phyloP scores from a whole-genome alignment of 2,888 invertebrate species.

The Heliconius sara region DNA sequence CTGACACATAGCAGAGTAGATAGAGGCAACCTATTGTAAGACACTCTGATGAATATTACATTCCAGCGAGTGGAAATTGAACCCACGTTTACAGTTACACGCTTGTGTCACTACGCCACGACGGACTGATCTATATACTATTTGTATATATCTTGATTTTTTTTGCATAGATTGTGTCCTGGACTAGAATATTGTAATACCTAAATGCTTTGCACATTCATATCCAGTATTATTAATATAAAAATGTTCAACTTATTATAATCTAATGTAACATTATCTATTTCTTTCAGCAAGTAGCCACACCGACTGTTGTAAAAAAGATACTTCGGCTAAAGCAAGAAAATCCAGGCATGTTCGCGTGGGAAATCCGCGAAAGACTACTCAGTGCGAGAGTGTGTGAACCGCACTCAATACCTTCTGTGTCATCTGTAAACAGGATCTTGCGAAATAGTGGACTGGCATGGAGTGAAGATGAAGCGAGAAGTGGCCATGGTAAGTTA shows the following conservation, averaged over 20 bases:
- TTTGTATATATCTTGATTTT: not conserved
- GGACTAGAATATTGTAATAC: too few species aligned
- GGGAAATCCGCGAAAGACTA: slow-evolving; percentile 97
- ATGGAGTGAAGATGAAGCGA: slow-evolving; percentile 87
- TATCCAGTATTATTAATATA: too few species aligned
- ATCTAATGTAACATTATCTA: not conserved
- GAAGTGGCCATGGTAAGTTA: slow-evolving; percentile 66
- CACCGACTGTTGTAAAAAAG: slow-evolving; percentile 97
- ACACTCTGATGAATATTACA: too few species aligned
- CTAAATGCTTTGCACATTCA: too few species aligned
- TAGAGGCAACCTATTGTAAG: too few species aligned
- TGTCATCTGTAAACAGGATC: slow-evolving; percentile 97
- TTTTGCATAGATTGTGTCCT: not conserved
- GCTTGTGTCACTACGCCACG: too few species aligned
- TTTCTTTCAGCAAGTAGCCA: slow-evolving; percentile 94
- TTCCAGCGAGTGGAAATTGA: too few species aligned
- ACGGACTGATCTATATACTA: not conserved
- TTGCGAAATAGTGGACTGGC: slow-evolving; percentile 92
- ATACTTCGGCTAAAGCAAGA: slow-evolving; percentile 97
- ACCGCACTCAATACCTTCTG: slow-evolving; percentile 95
- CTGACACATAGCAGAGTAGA: too few species aligned
- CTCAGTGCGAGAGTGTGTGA: slow-evolving; percentile 96
- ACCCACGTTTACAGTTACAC: too few species aligned
- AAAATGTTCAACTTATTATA: too few species aligned
- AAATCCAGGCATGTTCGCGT: slow-evolving; percentile 98